These are phyloP conservation scores for Leucoraja ocellata DNA, from an alignment of 2,797 vertebrate genomes.

Conservation along the genomic window DNA sequence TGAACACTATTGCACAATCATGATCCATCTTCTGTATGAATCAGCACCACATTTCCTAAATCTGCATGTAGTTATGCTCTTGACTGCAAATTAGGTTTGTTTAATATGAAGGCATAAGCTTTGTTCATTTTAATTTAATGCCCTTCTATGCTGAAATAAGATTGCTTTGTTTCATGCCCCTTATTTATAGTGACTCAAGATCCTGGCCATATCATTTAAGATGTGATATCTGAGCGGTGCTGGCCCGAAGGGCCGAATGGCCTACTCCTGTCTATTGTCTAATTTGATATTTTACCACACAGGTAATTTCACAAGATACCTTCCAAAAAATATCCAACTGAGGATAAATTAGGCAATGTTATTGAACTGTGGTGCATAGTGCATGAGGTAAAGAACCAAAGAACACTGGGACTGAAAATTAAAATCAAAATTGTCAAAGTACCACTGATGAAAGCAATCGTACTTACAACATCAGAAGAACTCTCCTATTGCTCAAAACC, in stretches of 20 bases:
- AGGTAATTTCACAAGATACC: no score
- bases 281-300: no score
- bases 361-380: no score
- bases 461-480: background rate
- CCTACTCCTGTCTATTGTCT: no score
- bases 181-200: no score
- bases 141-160: background rate
- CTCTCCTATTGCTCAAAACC: background rate
- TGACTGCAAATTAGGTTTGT: background rate
- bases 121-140: background rate
- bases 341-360: no score
- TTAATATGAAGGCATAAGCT: background rate
- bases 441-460: background rate
- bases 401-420: background rate
- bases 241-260: no score
- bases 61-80: background rate
- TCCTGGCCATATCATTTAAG: no score
- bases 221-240: no score
- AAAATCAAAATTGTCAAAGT: background rate
- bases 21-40: background rate
- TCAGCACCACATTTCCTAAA: background rate
- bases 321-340: no score
- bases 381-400: background rate
- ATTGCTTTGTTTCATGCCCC: background rate
- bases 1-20: background rate